Conservation (phyloP, 2,797 vertebrate genomes). For the Notoglanidium macrostoma region DNA sequence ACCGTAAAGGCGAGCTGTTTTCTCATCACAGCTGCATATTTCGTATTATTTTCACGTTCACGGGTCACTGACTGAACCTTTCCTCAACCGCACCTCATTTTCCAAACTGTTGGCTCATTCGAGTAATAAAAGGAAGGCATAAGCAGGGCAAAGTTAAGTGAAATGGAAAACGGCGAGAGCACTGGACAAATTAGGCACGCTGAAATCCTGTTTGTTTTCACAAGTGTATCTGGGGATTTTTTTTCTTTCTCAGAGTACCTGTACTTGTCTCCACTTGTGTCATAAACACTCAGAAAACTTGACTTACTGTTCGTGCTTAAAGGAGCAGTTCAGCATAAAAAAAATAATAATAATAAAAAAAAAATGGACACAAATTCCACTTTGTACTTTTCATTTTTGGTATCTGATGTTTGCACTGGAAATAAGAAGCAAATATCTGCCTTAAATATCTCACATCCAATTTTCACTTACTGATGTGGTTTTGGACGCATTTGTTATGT, state of each 20-base stretch:
- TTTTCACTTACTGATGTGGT: neutral
- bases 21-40: neutral
- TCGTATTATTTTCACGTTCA: neutral
- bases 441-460: neutral
- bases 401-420: neutral
- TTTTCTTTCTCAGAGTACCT: neutral
- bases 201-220: neutral
- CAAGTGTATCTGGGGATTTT: neutral
- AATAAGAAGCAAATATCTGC: neutral
- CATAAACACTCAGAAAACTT: neutral
- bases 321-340: neutral
- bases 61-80: neutral
- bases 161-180: neutral
- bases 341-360: neutral
- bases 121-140: neutral
- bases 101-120: neutral
- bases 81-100: conserved; percentile 21
- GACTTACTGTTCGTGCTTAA: neutral
- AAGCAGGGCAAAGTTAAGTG: neutral
- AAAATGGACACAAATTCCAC: neutral
- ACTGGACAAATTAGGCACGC: neutral
- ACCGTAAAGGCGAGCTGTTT: neutral
- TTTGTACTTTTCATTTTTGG: neutral
- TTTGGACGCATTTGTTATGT: neutral
- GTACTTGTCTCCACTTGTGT: conserved; percentile 2